Percentiles rank a stretch among this genome's conserved stretches.
These are phyloP conservation scores for Parauchenoglanis ngamensis DNA, from an alignment of 2,797 vertebrate species.

Conservation along the genomic window DNA sequence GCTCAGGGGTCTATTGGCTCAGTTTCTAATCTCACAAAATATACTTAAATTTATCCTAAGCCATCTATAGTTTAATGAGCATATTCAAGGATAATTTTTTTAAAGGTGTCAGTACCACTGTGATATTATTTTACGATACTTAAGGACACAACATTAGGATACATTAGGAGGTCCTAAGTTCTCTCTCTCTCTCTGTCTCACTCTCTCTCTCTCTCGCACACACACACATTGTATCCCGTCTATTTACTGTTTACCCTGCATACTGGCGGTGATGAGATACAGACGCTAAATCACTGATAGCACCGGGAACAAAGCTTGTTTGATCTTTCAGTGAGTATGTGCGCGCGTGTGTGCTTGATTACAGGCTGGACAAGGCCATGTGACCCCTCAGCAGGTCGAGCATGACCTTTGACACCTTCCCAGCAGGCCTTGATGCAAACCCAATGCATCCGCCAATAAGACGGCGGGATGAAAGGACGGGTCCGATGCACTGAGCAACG, in stretches of 20 bases:
- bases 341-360: constrained; percentile 69
- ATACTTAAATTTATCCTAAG: not conserved
- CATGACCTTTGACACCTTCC: constrained; percentile 68
- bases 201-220: constrained; percentile 45
- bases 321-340: constrained; percentile 67
- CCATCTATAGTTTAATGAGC: not conserved
- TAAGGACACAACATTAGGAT: not conserved
- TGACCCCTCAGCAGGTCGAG: constrained; percentile 72
- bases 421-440: constrained; percentile 67
- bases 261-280: constrained; percentile 75
- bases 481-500: constrained; percentile 44
- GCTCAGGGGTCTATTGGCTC: not conserved
- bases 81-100: not conserved
- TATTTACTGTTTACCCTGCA: constrained; percentile 73
- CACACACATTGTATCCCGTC: constrained; percentile 42
- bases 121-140: not conserved
- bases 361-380: constrained; percentile 67
- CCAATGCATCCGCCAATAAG: constrained; percentile 70
- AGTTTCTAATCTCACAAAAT: not conserved
- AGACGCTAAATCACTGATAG: constrained; percentile 66
- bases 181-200: constrained; percentile 36
- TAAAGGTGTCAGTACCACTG: not conserved
- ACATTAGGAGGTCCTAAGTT: not conserved
- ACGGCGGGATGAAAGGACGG: constrained; percentile 73
- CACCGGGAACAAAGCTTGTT: constrained; percentile 70